Conservation (phyloP, 2,797 vertebrate genomes). For the Corythornis leucogaster region DNA sequence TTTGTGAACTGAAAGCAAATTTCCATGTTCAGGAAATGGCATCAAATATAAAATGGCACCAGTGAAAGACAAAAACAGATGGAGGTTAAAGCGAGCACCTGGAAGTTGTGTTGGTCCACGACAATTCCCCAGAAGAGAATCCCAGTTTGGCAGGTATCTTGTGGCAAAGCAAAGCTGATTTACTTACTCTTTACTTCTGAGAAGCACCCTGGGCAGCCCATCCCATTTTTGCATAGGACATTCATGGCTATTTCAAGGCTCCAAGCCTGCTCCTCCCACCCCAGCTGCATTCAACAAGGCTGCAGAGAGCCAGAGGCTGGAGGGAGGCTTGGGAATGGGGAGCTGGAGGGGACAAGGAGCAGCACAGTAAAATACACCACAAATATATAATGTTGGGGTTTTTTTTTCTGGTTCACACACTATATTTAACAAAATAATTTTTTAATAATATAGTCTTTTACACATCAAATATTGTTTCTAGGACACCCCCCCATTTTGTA, state of each 20-base stretch:
- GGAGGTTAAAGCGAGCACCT: background rate
- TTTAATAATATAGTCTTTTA: conserved; percentile 90
- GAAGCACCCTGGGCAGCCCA: background rate
- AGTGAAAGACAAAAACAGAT: background rate
- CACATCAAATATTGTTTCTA: conserved; percentile 84
- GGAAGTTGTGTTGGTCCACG: rapidly evolving
- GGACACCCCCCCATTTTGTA: conserved; percentile 66
- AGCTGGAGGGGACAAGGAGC: background rate
- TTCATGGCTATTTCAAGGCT: background rate
- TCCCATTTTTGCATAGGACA: rapidly evolving
- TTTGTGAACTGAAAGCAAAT: conserved; percentile 67
- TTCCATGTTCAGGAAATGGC: conserved; percentile 15
- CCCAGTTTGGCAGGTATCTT: background rate
- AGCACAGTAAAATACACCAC: conserved; percentile 67
- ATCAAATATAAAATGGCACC: conserved; percentile 22
- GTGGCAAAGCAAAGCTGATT: background rate
- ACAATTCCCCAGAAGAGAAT: background rate
- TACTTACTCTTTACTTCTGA: background rate
- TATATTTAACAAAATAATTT: conserved; percentile 99
- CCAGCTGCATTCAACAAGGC: background rate
- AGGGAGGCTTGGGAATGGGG: background rate
- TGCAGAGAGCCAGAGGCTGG: background rate
- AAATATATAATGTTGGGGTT: background rate
- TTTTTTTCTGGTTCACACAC: conserved; percentile 86
- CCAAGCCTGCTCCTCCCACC: background rate